Conservation (phyloP, 2,113 vertebrate species). For the Romanogobio albipinnatus region DNA sequence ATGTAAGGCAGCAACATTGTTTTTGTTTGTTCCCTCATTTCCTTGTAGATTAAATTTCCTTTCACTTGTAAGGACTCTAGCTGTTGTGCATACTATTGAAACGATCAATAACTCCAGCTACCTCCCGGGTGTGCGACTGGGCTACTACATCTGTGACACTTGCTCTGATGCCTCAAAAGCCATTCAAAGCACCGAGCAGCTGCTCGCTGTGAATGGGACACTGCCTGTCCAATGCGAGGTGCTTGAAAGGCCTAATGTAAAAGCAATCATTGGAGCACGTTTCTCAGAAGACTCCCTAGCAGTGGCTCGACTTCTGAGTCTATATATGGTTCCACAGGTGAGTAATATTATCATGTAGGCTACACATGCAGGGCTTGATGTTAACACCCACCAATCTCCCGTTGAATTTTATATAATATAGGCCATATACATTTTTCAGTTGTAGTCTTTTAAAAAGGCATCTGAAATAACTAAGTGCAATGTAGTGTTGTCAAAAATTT, state of each 20-base stretch:
- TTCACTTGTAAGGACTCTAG: constrained; percentile 62
- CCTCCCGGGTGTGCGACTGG: constrained; percentile 69
- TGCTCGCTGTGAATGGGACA: constrained; percentile 60
- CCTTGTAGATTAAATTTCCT: constrained; percentile 63
- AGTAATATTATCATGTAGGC: constrained; percentile 20
- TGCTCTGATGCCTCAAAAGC: constrained; percentile 69
- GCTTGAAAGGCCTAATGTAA: constrained; percentile 60
- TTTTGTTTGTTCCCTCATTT: not conserved
- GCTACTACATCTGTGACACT: constrained; percentile 73
- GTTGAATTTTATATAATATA: too few relatives aligned
- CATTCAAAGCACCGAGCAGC: constrained; percentile 54
- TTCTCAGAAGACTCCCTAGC: constrained; percentile 70
- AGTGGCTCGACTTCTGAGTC: constrained; percentile 68
- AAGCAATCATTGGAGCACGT: constrained; percentile 66
- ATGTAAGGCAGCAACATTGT: not conserved
- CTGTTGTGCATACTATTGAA: constrained; percentile 72
- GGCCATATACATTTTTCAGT: too few relatives aligned
- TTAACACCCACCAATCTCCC: too few relatives aligned
- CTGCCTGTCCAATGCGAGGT: constrained; percentile 54
- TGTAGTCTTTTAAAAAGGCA: too few relatives aligned
- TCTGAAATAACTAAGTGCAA: too few relatives aligned
- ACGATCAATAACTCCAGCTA: constrained; percentile 68
- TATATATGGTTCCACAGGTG: constrained; percentile 72
- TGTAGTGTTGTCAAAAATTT: too few relatives aligned
- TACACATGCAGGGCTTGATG: not conserved